phyloP scores from a whole-genome alignment of 2,113 vertebrate genomes.

The Periophthalmodon schlosseri region DNA sequence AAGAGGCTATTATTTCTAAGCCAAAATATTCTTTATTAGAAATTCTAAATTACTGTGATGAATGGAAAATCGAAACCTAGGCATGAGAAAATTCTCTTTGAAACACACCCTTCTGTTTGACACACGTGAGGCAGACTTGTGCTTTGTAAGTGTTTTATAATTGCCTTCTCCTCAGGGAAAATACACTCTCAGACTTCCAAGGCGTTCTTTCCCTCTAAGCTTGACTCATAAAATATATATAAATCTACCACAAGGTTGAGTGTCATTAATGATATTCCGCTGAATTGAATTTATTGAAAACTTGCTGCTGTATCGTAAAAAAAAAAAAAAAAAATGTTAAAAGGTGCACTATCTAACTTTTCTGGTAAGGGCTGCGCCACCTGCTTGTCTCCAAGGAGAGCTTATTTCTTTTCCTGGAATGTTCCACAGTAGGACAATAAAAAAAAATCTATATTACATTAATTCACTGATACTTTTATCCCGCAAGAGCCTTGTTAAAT shows the following conservation, averaged over 20 bases:
- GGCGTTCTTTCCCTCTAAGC: neutral
- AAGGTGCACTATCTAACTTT: too few relatives aligned
- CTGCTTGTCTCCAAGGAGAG: too few relatives aligned
- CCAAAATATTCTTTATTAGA: neutral
- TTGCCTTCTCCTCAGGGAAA: slow-evolving; percentile 50
- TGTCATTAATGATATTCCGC: neutral
- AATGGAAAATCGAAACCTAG: neutral
- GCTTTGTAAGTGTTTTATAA: slow-evolving; percentile 71
- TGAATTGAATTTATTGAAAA: too few relatives aligned
- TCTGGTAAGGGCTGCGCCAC: too few relatives aligned
- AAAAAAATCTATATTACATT: too few relatives aligned
- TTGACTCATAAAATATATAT: neutral
- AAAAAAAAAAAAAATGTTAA: too few relatives aligned
- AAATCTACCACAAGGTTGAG: neutral
- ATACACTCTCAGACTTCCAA: slow-evolving; percentile 30
- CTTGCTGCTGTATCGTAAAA: too few relatives aligned
- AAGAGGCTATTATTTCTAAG: slow-evolving; percentile 34
- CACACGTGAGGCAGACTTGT: slow-evolving; percentile 71
- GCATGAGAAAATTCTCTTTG: neutral
- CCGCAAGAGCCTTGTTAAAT: too few relatives aligned
- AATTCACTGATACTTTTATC: too few relatives aligned
- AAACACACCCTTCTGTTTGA: slow-evolving; percentile 46
- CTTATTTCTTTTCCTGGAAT: too few relatives aligned
- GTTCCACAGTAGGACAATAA: too few relatives aligned
- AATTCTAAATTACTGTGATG: neutral